Evolutionary conservation across 2,888 invertebrate species (phyloP).

Genomic region (Zygaena filipendulae): DNA sequence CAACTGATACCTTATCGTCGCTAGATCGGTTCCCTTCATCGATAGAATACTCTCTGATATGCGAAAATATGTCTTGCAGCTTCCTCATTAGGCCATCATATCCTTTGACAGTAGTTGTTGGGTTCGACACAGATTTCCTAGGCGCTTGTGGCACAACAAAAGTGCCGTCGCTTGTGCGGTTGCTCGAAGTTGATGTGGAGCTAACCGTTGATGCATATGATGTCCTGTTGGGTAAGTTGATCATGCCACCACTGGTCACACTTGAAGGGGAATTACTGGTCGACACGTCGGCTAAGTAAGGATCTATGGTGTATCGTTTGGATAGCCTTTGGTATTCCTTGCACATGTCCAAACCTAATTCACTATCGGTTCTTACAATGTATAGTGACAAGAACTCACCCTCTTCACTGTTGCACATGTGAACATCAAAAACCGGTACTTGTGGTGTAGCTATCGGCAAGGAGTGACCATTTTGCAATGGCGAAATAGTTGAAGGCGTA

Average conservation of each 20-base stretch:
- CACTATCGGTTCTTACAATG: constrained; percentile 53
- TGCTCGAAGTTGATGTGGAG: constrained; percentile 47
- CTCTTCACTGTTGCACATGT: constrained; percentile 53
- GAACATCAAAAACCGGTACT: constrained; percentile 52
- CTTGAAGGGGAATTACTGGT: constrained; percentile 56
- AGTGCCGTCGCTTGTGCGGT: constrained; percentile 55
- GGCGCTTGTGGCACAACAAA: constrained; percentile 62
- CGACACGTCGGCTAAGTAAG: constrained; percentile 54
- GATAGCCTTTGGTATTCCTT: constrained; percentile 59
- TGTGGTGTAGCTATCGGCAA: constrained; percentile 46
- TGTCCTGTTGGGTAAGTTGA: constrained; percentile 47
- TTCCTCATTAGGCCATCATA: constrained; percentile 52
- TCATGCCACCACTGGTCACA: constrained; percentile 53
- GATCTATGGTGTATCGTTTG: constrained; percentile 53
- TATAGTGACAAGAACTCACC: constrained; percentile 55
- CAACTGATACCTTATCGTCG: constrained; percentile 53
- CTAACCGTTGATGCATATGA: constrained; percentile 56
- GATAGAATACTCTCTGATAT: constrained; percentile 37
- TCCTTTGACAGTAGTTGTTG: constrained; percentile 50
- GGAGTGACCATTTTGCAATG: constrained; percentile 55
- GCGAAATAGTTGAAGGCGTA: constrained; percentile 60
- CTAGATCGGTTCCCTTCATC: constrained; percentile 37
- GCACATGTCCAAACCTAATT: constrained; percentile 56
- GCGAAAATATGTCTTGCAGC: constrained; percentile 51
- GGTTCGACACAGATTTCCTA: constrained; percentile 45